Evolutionary conservation across 2,888 invertebrate species (phyloP), one percentile per base, ranked within the genome.

Genomic region (Junonia oenone): DNA sequence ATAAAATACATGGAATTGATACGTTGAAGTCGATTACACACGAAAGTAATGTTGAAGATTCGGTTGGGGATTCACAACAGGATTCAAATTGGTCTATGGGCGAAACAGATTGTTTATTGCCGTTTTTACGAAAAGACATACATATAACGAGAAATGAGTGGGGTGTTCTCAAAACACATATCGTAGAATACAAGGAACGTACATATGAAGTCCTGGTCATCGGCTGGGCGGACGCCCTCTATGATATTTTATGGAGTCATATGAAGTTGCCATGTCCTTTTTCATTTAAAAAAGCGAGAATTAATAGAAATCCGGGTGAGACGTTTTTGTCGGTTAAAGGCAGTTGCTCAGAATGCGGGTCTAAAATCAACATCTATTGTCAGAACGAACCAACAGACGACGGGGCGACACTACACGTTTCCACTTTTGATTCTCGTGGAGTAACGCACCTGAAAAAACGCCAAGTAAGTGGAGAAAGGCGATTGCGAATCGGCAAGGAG

Each of bases 291-390:
- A 29, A 3, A 6, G 17, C 49, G 5, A 38, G 26, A 49, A 49
- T 49, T 37, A 49, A 49, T 38, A 38, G 26, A 49, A 49, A 37
- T 38, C 38, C 73, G 72, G 45, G 15, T 2, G 29, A 45, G 2
- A 29, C 15, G 5, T 29, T 27, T 29, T 45, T 29, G 9, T 26
- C 37, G 11, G 13, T 49, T 27, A 37, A 27, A 22, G 49, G 49
- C 13, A 35, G 13, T 35, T 48, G 48, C 2, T 38, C 38, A 15
- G 49, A 49, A 38, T 49, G 26, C 26, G 29, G 29, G 15, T 38
- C 37, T 1, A 26, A 38, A 37, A 38, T 49, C 27, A 15, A 38
- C 26, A 49, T 49, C 1, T 49, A 49, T 63, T 76, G 47, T 26
- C 53, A 47, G 27, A 53, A 26, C 31, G 43, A 33, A 43, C 33